These are phyloP conservation scores for Cyprinodon variegatus DNA, from an alignment of 2,113 vertebrate genomes.

Conservation along the genomic window DNA sequence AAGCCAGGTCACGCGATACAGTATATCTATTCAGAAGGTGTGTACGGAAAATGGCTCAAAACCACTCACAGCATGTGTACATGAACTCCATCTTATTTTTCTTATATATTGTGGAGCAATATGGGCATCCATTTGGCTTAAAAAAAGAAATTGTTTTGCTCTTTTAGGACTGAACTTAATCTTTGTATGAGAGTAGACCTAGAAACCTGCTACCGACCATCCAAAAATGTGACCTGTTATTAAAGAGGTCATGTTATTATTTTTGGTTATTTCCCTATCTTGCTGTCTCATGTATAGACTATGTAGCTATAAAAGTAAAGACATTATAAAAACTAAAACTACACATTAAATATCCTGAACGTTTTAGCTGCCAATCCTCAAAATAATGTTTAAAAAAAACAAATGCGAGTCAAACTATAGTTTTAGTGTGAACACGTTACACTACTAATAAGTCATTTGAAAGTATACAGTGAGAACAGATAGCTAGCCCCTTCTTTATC, in stretches of 20 bases:
- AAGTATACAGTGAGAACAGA: too few relatives aligned
- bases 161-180: neutral
- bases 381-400: too few relatives aligned
- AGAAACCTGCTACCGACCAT: neutral
- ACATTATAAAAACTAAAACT: neutral
- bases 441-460: too few relatives aligned
- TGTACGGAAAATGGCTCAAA: neutral
- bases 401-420: too few relatives aligned
- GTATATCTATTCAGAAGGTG: neutral
- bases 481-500: too few relatives aligned
- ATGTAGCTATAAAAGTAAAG: neutral
- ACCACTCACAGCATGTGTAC: neutral
- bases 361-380: neutral
- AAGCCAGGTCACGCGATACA: neutral
- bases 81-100: neutral
- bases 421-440: too few relatives aligned
- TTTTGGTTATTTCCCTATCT: neutral
- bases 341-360: neutral
- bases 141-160: neutral
- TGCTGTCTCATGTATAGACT: neutral
- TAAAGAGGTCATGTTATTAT: neutral
- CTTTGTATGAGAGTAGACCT: neutral
- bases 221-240: neutral
- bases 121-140: neutral
- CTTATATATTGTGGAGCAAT: neutral